Evolutionary conservation across 2,113 vertebrate genomes (phyloP).

Genomic region (Sinocyclocheilus grahami): DNA sequence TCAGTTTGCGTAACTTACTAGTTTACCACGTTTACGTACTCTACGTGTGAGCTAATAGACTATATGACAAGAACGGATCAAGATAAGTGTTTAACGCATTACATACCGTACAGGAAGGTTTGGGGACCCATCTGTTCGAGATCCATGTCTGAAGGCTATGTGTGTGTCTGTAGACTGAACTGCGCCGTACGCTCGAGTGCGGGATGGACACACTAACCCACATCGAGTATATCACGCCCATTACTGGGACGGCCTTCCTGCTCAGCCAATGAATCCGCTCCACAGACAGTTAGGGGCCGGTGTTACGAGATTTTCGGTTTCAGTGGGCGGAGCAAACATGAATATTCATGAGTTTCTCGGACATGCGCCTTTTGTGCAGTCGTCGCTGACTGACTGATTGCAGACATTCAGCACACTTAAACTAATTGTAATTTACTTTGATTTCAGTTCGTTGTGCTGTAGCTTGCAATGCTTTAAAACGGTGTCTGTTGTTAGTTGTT

Average conservation of each 20-base stretch:
- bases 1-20: not conserved
- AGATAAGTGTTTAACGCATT: not conserved
- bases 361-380: too few species aligned
- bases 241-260: not conserved
- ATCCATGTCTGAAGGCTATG: slow-evolving; percentile 71
- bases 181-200: not conserved
- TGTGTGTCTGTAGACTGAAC: not conserved
- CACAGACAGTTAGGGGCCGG: not conserved
- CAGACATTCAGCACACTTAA: too few species aligned
- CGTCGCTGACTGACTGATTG: too few species aligned
- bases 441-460: too few species aligned
- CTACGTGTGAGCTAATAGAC: not conserved
- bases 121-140: slow-evolving; percentile 84
- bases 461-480: too few species aligned
- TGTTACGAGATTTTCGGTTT: too few species aligned
- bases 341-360: too few species aligned
- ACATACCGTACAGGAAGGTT: slow-evolving; percentile 88
- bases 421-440: too few species aligned
- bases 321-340: too few species aligned
- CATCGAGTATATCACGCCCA: slow-evolving; percentile 4
- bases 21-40: not conserved
- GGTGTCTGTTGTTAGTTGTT: too few species aligned
- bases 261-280: slow-evolving; percentile 1
- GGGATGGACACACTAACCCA: not conserved
- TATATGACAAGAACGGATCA: not conserved